Evolutionary conservation across 2,113 vertebrate genomes (phyloP).

Genomic region (Sapayoa aenigma): DNA sequence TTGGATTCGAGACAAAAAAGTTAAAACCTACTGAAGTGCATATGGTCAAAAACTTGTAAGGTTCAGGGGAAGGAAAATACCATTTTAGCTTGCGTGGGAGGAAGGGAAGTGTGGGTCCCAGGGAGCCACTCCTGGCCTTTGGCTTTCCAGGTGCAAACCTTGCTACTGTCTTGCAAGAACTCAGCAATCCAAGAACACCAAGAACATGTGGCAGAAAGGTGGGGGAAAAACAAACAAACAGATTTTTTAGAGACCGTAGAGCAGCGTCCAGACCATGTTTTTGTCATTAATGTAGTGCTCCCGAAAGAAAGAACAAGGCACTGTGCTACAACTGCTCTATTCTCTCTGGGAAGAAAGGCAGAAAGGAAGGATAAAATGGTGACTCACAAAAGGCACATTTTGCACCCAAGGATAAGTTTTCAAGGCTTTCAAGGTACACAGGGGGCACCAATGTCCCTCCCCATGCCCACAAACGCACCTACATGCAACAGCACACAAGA

Average conservation of each 20-base stretch:
- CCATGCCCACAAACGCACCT: background rate
- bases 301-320: background rate
- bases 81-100: background rate
- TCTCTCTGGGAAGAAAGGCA: background rate
- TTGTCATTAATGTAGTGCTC: conserved; percentile 22
- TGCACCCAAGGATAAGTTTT: background rate
- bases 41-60: background rate
- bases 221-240: background rate
- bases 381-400: background rate
- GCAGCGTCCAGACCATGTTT: background rate
- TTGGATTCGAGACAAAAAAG: conserved; percentile 14
- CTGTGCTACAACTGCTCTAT: background rate
- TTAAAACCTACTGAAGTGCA: conserved; percentile 27
- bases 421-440: background rate
- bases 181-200: background rate
- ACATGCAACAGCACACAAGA: background rate
- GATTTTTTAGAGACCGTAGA: background rate
- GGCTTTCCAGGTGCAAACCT: background rate
- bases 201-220: conserved; percentile 44
- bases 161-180: background rate
- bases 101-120: background rate
- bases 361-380: background rate
- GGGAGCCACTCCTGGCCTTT: background rate
- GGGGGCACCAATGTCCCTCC: background rate
- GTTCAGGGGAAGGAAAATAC: background rate